These are phyloP conservation scores for Blastomussa wellsi DNA, from an alignment of 92 coral and sea anemone genomes.

Conservation along the genomic window DNA sequence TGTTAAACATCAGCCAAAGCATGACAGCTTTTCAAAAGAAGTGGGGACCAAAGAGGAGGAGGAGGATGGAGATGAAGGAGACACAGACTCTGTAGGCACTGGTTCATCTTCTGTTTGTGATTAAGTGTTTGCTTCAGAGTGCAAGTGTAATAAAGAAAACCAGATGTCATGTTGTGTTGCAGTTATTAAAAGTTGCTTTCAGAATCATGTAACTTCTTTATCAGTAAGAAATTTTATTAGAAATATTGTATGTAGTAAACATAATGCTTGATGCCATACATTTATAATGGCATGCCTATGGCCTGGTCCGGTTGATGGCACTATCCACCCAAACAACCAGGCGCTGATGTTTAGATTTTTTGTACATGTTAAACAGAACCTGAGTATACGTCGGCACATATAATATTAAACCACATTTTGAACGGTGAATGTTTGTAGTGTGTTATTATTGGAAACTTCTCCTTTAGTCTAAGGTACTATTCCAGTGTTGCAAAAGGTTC, in stretches of 20 bases:
- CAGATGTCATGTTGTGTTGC: neutral
- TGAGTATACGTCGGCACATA: too few species aligned
- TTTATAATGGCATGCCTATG: too few species aligned
- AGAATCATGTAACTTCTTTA: too few species aligned
- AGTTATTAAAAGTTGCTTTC: conserved; percentile 2
- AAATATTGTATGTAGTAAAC: too few species aligned
- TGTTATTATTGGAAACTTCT: conserved; percentile 9
- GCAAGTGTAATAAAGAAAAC: neutral
- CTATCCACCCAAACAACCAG: too few species aligned
- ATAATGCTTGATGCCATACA: too few species aligned
- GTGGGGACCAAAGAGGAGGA: neutral
- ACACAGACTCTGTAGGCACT: conserved; percentile 26
- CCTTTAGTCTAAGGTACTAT: conserved; percentile 11
- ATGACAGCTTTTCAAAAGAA: conserved; percentile 6
- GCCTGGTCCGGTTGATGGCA: too few species aligned
- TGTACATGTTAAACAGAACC: too few species aligned
- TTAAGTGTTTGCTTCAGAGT: conserved; percentile 14
- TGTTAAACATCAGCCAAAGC: too few species aligned
- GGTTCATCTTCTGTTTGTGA: conserved; percentile 21
- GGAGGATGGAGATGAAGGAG: conserved; percentile 13
- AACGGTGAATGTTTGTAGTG: conserved; percentile 18
- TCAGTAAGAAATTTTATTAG: too few species aligned
- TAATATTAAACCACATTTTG: conserved; percentile 15
- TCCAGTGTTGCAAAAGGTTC: conserved; percentile 18
- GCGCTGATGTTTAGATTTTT: too few species aligned